phyloP scores from a whole-genome alignment of 2,113 vertebrate species.

The Oryzias curvinotus region DNA sequence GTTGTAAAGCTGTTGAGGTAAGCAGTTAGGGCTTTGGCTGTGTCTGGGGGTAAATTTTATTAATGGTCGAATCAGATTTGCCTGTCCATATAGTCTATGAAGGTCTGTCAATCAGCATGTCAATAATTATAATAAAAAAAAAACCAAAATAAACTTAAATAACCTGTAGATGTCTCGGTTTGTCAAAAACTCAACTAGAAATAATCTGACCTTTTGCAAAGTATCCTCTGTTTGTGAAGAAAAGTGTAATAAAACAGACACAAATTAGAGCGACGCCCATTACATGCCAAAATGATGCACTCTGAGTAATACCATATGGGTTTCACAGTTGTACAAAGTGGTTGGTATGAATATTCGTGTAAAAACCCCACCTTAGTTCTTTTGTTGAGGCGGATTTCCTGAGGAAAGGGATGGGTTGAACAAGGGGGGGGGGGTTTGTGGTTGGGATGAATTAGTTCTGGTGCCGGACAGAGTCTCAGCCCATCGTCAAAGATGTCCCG shows the following conservation, averaged over 20 bases:
- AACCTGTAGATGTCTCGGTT: no score
- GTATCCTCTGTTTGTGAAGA: neutral
- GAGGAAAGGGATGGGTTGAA: constrained; percentile 41
- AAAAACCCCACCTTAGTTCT: constrained; percentile 12
- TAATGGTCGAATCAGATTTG: no score
- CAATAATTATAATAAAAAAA: no score
- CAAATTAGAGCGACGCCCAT: constrained; percentile 27
- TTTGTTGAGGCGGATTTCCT: constrained; percentile 43
- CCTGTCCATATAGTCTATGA: no score
- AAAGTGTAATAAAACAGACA: constrained; percentile 32
- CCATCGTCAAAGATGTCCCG: neutral
- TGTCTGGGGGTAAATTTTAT: no score
- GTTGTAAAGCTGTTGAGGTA: no score
- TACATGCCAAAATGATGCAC: constrained; percentile 11
- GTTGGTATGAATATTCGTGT: constrained; percentile 23
- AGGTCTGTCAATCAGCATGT: no score
- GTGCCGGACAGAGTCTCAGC: constrained; percentile 27
- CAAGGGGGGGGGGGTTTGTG: constrained; percentile 3
- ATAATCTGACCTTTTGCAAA: neutral
- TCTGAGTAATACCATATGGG: constrained; percentile 22
- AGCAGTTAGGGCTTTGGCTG: no score
- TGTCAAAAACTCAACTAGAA: neutral
- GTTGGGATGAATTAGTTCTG: constrained; percentile 38
- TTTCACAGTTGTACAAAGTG: constrained; percentile 38
- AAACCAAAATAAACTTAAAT: no score